Conservation (phyloP, 2,113 vertebrate genomes). For the Pedionomus torquatus region DNA sequence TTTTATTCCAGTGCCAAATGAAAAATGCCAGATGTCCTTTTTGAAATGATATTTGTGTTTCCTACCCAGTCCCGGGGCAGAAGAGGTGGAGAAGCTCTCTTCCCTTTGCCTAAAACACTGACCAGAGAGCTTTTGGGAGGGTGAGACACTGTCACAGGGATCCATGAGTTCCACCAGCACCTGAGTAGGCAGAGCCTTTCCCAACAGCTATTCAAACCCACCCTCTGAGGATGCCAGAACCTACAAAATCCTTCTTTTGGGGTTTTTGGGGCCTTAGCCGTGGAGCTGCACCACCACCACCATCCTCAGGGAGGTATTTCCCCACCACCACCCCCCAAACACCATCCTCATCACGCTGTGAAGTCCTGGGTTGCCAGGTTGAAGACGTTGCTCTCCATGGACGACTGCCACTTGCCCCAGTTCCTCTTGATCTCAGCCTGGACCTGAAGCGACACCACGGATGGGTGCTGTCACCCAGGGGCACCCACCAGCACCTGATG, state of each 20-base stretch:
- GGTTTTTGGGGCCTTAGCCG: fast-evolving
- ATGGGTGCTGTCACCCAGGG: neutral
- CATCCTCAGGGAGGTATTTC: neutral
- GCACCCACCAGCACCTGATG: fast-evolving
- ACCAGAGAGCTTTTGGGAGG: neutral
- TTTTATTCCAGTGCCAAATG: neutral
- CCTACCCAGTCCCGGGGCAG: neutral
- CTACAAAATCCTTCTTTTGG: neutral
- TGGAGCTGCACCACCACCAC: neutral
- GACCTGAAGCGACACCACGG: constrained; percentile 29
- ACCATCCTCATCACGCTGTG: neutral
- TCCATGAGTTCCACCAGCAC: neutral
- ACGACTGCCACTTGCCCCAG: constrained; percentile 50
- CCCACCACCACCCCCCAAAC: fast-evolving
- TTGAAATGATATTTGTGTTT: neutral
- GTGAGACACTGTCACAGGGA: fast-evolving
- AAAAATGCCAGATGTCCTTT: neutral
- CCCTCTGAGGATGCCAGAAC: neutral
- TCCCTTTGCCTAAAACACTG: neutral
- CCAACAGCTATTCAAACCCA: fast-evolving
- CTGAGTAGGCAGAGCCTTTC: neutral
- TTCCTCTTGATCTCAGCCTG: constrained; percentile 71
- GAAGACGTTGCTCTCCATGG: constrained; percentile 65
- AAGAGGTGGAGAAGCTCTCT: neutral
- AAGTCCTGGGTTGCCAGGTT: constrained; percentile 73